Evolutionary conservation across 2,888 invertebrate genomes (phyloP).

Genomic region (Chironomus tentans): DNA sequence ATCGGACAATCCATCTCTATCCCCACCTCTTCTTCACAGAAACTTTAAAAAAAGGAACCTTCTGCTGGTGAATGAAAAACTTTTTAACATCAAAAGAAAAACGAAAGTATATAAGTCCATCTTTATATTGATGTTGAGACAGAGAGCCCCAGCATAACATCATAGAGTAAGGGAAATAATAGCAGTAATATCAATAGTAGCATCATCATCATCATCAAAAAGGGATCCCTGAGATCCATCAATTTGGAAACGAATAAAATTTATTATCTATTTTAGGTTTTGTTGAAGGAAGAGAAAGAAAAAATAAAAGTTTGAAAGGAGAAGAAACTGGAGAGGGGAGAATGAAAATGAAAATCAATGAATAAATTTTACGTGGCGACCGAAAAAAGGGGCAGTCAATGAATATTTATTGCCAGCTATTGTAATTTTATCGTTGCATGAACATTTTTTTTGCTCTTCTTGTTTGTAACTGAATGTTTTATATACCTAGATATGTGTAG

Average conservation of each 20-base stretch:
- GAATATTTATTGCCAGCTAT: slow-evolving; percentile 8
- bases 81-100: background rate
- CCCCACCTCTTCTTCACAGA: too few relatives aligned
- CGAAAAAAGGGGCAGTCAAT: background rate
- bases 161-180: background rate
- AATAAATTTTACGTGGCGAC: slow-evolving; percentile 16
- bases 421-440: slow-evolving; percentile 8
- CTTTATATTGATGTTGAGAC: too few relatives aligned
- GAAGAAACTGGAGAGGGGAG: background rate
- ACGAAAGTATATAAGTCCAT: too few relatives aligned
- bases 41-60: too few relatives aligned
- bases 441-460: background rate
- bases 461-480: too few relatives aligned
- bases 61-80: background rate
- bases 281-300: background rate
- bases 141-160: too few relatives aligned
- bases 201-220: background rate
- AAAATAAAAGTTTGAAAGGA: background rate
- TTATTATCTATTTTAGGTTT: slow-evolving; percentile 9
- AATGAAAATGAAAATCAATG: slow-evolving; percentile 17
- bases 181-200: background rate
- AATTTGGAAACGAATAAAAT: slow-evolving; percentile 7
- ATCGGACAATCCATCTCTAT: too few relatives aligned
- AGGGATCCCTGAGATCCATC: background rate
- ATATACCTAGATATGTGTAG: background rate